Conservation (phyloP, 2,797 vertebrate species). For the Amazonetta brasiliensis region DNA sequence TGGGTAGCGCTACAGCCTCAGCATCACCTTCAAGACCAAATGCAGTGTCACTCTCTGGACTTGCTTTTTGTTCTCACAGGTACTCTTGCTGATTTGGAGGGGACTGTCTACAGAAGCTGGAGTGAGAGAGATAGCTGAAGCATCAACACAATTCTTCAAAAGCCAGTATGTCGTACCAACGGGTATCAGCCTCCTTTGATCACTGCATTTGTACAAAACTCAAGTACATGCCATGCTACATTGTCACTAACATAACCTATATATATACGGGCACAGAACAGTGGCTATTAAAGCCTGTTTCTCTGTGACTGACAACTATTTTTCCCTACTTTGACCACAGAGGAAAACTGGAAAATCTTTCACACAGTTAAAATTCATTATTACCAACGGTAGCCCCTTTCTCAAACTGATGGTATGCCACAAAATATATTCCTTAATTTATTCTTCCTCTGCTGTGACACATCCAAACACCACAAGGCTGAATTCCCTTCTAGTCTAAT, state of each 20-base stretch:
- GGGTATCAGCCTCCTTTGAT: accelerated
- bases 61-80: neutral
- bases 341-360: neutral
- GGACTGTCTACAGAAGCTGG: neutral
- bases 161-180: neutral
- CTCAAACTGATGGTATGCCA: neutral
- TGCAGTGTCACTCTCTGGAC: accelerated
- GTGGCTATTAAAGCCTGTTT: neutral
- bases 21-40: neutral
- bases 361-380: neutral
- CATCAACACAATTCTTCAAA: neutral
- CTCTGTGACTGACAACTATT: neutral
- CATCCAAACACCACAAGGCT: neutral
- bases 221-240: neutral
- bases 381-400: neutral
- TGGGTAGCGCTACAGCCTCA: neutral
- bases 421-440: neutral
- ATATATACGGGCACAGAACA: accelerated
- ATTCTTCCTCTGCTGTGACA: neutral
- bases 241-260: neutral
- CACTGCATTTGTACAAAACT: neutral
- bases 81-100: neutral
- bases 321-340: neutral
- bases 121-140: neutral
- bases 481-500: neutral